Evolutionary conservation across 2,888 invertebrate genomes (phyloP), one percentile per base, ranked within the genome.

Genomic region (Pogonocherus hispidulus): DNA sequence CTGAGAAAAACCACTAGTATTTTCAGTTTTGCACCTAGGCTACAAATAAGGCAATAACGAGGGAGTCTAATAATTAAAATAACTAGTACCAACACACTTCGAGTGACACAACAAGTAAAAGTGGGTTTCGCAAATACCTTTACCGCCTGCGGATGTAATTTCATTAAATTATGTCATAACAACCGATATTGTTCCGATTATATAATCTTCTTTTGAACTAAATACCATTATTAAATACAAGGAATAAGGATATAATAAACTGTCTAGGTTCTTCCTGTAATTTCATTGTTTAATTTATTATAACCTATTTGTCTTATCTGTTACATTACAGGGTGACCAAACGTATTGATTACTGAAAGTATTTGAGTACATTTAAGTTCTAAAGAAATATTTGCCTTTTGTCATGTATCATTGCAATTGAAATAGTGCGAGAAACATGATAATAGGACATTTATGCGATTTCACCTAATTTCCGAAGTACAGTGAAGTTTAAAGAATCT

Each of bases 111-210:
- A 72, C 66, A 72, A 72, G 69, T 69, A 72, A 69, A 69, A 69
- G 69, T 69, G 16, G 35, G 63, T 72, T 72, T 72, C 71, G 69
- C 64, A 72, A 72, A 72, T 66, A 57, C 60, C 57, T 71, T 65
- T 67, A 54, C 56, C 66, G 72, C 74, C 74, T 56, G 70, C 69
- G 70, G 72, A 72, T 71, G 68, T 66, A 72, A 72, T 74, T 72
- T 72, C 72, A 69, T 69, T 59, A 67, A 74, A 74, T 71, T 74
- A 71, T 75, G 75, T 73, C 75, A 71, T 72, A 75, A 74, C 69
- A 51, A 69, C 73, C 66, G 71, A 75, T 75, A 75, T 75, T 73
- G 74, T 75, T 75, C 75, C 64, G 67, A 75, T 75, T 75, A 73
- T 75, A 75, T 74, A 74, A 75, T 51, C 60, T 57, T 64, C 67